Conservation (phyloP, 2,113 vertebrate genomes). For the Silurus asotus region DNA sequence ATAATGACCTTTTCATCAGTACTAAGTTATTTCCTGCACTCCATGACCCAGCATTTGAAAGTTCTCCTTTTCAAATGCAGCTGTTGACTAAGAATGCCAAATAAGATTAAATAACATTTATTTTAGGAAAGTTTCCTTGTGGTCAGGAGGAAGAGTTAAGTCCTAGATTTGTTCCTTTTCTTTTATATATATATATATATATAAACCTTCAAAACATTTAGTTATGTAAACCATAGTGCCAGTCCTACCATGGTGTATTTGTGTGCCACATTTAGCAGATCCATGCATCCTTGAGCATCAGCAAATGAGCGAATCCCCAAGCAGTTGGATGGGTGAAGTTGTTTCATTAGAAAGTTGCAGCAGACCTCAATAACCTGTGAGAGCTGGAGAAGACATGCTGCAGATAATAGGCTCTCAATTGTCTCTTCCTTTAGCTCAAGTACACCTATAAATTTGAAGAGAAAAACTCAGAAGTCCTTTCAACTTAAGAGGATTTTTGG, state of each 20-base stretch:
- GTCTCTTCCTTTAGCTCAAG: constrained; percentile 95
- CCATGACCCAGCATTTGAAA: constrained; percentile 5
- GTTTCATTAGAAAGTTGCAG: constrained; percentile 96
- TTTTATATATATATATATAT: not conserved
- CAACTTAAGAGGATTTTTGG: constrained; percentile 4
- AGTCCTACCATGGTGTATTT: constrained; percentile 90
- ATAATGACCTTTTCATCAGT: constrained; percentile 4
- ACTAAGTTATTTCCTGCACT: constrained; percentile 3
- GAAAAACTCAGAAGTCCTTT: constrained; percentile 31
- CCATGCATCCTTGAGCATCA: constrained; percentile 90
- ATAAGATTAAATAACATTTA: constrained; percentile 41
- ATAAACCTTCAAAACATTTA: not conserved
- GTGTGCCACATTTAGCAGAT: constrained; percentile 92
- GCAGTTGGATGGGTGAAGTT: constrained; percentile 96
- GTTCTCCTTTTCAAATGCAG: not conserved
- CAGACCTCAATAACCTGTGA: constrained; percentile 94
- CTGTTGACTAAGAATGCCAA: constrained; percentile 26
- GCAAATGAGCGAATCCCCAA: constrained; percentile 94
- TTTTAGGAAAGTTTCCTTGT: constrained; percentile 31
- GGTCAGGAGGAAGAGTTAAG: constrained; percentile 27
- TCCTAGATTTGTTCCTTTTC: constrained; percentile 28
- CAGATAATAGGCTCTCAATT: constrained; percentile 90
- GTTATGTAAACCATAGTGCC: not conserved
- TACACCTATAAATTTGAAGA: constrained; percentile 75
- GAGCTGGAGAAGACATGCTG: constrained; percentile 94